Conservation (phyloP, 2,888 invertebrate genomes). For the Caenorhabditis panamensis region DNA sequence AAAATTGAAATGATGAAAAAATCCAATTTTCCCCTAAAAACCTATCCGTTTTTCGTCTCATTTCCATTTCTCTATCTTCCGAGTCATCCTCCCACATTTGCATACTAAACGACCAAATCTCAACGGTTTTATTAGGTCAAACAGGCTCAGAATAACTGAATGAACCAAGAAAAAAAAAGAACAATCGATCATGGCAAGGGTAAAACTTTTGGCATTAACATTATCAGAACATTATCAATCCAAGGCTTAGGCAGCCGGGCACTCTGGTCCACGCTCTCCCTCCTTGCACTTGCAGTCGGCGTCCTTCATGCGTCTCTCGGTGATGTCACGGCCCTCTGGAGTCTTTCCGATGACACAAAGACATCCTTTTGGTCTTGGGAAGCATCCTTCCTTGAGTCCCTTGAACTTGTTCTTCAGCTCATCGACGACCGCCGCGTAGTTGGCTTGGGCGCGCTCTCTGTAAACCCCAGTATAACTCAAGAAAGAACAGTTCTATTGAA, state of each 20-base stretch:
- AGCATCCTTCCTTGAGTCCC: conserved; percentile 79
- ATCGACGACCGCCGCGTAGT: conserved; percentile 79
- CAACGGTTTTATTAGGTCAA: too few relatives aligned
- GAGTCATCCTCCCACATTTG: neutral
- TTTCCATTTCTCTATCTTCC: neutral
- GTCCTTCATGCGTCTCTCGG: conserved; percentile 79
- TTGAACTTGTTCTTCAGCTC: conserved; percentile 80
- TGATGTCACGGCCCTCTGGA: conserved; percentile 78
- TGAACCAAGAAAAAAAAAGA: neutral
- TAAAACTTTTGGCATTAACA: neutral
- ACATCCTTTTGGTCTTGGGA: conserved; percentile 79
- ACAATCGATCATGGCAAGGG: neutral
- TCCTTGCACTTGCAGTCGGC: conserved; percentile 75
- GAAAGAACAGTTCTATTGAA: too few relatives aligned
- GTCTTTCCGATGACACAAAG: conserved; percentile 80
- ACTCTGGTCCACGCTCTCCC: conserved; percentile 67
- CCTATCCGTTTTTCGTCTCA: neutral
- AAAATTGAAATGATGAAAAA: too few relatives aligned
- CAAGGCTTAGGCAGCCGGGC: conserved; percentile 71
- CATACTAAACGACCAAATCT: too few relatives aligned
- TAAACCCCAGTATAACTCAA: too few relatives aligned
- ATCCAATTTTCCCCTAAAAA: too few relatives aligned
- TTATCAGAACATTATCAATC: neutral
- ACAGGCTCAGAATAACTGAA: neutral
- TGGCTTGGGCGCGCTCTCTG: conserved; percentile 78